Evolutionary conservation across 2,888 invertebrate genomes (phyloP), one percentile per base, ranked within the genome.

Genomic region (Cantharis rustica): DNA sequence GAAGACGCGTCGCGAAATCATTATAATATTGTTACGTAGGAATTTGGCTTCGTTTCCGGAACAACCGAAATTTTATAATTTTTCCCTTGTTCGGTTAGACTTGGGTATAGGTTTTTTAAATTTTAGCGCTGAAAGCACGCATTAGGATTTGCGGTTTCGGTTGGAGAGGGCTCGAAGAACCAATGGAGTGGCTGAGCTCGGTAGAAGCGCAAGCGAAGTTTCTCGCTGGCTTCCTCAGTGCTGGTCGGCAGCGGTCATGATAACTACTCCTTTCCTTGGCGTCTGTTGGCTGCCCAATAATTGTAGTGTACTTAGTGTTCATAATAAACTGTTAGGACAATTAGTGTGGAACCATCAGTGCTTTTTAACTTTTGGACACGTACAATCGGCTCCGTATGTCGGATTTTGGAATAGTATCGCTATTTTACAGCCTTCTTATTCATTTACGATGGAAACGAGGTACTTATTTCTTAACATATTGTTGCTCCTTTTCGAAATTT

Each of bases 181-280:
- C 77, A 77, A 75, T 79, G 71, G 76, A 64, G 72, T 68, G 61
- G 66, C 16, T 20, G 74, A 64, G 66, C 73, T 75, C 69, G 68
- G 75, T 75, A 76, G 72, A 76, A 77, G 73, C 76, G 75, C 84
- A 85, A 71, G 79, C 75, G 68, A 71, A 79, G 72, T 79, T 87
- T 84, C 73, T 88, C 89, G 87, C 86, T 88, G 86, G 88, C 87
- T 87, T 87, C 86, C 84, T 87, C 88, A 87, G 87, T 88, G 85
- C 85, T 86, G 86, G 85, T 85, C 85, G 85, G 86, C 87, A 88
- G 86, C 88, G 88, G 88, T 88, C 88, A 88, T 88, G 88, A 87
- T 90, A 88, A 87, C 89, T 88, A 87, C 89, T 88, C 89, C 89
- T 87, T 85, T 86, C 85, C 86, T 87, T 87, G 87, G 88, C 86